Conservation (phyloP, 2,888 invertebrate genomes). For the Drosophila mettleri region DNA sequence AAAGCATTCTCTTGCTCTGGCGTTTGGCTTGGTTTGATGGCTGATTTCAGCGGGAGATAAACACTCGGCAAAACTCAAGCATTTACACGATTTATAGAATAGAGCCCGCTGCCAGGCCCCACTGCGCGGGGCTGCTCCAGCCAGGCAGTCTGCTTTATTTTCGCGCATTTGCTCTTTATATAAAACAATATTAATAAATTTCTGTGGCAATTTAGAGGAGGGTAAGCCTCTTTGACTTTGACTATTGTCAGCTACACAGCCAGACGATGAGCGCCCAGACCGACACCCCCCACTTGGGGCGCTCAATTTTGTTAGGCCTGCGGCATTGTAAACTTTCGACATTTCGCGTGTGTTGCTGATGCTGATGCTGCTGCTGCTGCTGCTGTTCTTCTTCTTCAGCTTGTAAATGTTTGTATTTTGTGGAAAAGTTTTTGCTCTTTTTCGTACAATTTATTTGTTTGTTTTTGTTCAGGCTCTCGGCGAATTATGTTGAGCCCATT, state of each 20-base stretch:
- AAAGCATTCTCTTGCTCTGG: not conserved
- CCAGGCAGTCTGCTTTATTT: constrained; percentile 53
- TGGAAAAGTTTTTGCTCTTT: constrained; percentile 65
- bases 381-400: constrained; percentile 2
- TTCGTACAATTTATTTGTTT: constrained; percentile 75
- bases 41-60: constrained; percentile 26
- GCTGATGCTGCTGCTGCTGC: constrained; percentile 14
- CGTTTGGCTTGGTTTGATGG: too few species aligned
- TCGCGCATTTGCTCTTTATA: constrained; percentile 73
- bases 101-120: not conserved
- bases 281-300: not conserved
- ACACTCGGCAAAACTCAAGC: constrained; percentile 29
- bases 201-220: constrained; percentile 64
- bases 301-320: constrained; percentile 32
- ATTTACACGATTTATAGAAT: constrained; percentile 20
- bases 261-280: constrained; percentile 1
- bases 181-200: constrained; percentile 78
- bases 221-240: constrained; percentile 56
- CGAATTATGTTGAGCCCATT: constrained; percentile 59
- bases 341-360: constrained; percentile 54
- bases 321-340: constrained; percentile 66
- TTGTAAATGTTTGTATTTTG: constrained; percentile 38
- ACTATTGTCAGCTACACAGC: constrained; percentile 32
- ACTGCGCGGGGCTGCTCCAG: not conserved
- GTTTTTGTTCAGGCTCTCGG: constrained; percentile 52